phyloP scores from a whole-genome alignment of 2,888 invertebrate genomes.

The Cremastinae sp. region DNA sequence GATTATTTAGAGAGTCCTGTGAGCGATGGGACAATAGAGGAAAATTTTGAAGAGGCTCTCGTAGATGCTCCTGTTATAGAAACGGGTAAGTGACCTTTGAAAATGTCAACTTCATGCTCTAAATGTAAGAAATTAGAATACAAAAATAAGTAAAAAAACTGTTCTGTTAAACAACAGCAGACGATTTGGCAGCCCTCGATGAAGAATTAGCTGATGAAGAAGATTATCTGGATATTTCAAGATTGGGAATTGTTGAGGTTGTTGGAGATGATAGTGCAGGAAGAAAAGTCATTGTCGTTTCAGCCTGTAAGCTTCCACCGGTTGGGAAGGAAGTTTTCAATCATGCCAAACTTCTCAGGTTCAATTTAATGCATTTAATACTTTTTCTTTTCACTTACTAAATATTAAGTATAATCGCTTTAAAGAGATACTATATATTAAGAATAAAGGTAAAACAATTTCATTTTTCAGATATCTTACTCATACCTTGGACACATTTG shows the following conservation, averaged over 20 bases:
- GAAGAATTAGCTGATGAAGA: slow-evolving; percentile 81
- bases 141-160: background rate
- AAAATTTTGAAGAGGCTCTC: slow-evolving; percentile 94
- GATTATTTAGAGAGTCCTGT: slow-evolving; percentile 86
- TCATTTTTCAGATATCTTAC: slow-evolving; percentile 93
- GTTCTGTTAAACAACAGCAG: slow-evolving; percentile 67
- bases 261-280: slow-evolving; percentile 92
- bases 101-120: slow-evolving; percentile 70
- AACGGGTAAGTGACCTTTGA: slow-evolving; percentile 75
- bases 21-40: slow-evolving; percentile 93
- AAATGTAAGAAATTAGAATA: slow-evolving; percentile 17
- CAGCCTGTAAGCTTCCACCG: slow-evolving; percentile 90
- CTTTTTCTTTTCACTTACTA: too few relatives aligned
- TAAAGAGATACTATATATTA: too few relatives aligned
- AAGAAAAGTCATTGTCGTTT: slow-evolving; percentile 96
- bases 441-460: too few relatives aligned
- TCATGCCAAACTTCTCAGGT: slow-evolving; percentile 88
- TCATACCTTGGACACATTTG: slow-evolving; percentile 97
- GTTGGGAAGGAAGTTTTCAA: slow-evolving; percentile 87
- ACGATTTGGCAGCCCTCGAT: slow-evolving; percentile 77
- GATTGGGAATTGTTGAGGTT: slow-evolving; percentile 90
- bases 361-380: slow-evolving; percentile 66
- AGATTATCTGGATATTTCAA: slow-evolving; percentile 86
- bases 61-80: slow-evolving; percentile 84
- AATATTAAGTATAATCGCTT: too few relatives aligned